Evolutionary conservation across 2,797 vertebrate genomes (phyloP).

Genomic region (Molossus molossus): DNA sequence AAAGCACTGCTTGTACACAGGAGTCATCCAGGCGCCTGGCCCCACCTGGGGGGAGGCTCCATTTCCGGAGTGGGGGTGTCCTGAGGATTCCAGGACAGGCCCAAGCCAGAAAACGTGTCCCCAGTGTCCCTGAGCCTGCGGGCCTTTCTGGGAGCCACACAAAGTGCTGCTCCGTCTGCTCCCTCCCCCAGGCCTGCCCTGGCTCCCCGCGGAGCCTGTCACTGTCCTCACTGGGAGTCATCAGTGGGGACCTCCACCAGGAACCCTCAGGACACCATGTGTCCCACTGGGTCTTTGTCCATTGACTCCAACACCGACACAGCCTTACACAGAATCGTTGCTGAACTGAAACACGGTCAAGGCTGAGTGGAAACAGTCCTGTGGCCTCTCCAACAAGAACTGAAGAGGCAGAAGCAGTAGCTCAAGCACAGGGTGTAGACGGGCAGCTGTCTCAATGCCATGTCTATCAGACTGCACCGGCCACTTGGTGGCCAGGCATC

Average conservation of each 20-base stretch:
- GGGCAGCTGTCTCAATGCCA: not conserved
- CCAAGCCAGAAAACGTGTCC: not conserved
- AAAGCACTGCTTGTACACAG: not conserved
- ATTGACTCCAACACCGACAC: not conserved
- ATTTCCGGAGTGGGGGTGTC: not conserved
- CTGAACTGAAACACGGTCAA: not conserved
- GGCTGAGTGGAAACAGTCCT: not conserved
- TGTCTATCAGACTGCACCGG: not conserved
- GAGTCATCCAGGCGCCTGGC: fast-evolving
- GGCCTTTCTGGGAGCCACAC: not conserved
- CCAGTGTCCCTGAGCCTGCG: fast-evolving
- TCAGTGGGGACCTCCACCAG: not conserved
- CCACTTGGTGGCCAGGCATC: not conserved
- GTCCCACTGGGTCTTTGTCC: not conserved
- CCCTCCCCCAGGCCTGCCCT: not conserved
- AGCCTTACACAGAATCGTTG: not conserved
- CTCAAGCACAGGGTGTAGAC: not conserved
- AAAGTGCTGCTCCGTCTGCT: not conserved
- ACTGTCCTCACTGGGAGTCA: not conserved
- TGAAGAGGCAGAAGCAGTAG: not conserved
- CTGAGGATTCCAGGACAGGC: not conserved
- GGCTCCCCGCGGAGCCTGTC: not conserved
- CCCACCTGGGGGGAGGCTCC: not conserved
- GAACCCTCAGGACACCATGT: not conserved
- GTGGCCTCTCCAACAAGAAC: not conserved